Conservation (phyloP, 92 coral and sea anemone species). For the Zoanthus gigantus region DNA sequence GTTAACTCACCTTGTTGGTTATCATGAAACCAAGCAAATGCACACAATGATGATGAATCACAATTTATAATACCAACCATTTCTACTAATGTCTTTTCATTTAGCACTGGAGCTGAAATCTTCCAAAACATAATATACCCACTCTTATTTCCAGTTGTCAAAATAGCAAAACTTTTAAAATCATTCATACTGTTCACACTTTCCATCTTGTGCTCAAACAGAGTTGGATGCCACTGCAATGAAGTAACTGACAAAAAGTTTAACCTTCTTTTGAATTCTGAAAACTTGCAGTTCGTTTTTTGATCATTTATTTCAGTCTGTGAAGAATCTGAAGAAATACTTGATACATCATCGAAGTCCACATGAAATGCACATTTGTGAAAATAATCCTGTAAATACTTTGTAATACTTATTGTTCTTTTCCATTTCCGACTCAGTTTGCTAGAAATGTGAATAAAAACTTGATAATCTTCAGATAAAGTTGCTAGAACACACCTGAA, state of each 20-base stretch:
- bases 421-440: slow-evolving; percentile 29
- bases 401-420: slow-evolving; percentile 16
- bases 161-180: slow-evolving; percentile 48
- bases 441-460: slow-evolving; percentile 6
- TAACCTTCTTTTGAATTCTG: slow-evolving; percentile 50
- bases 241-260: slow-evolving; percentile 54
- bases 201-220: background rate
- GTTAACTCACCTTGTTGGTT: slow-evolving; percentile 29
- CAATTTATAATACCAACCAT: slow-evolving; percentile 27
- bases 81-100: background rate
- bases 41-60: slow-evolving; percentile 14
- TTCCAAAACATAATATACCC: slow-evolving; percentile 78
- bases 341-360: background rate
- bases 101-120: slow-evolving; percentile 55
- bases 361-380: slow-evolving; percentile 14
- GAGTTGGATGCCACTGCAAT: slow-evolving; percentile 56
- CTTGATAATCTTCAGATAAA: slow-evolving; percentile 33
- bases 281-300: slow-evolving; percentile 17
- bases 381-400: slow-evolving; percentile 17
- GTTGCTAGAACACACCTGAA: slow-evolving; percentile 42
- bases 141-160: slow-evolving; percentile 69
- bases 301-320: background rate
- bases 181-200: background rate
- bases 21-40: slow-evolving; percentile 50
- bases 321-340: slow-evolving; percentile 11